Conservation (phyloP, 2,888 invertebrate species). For the Biston betularia region DNA sequence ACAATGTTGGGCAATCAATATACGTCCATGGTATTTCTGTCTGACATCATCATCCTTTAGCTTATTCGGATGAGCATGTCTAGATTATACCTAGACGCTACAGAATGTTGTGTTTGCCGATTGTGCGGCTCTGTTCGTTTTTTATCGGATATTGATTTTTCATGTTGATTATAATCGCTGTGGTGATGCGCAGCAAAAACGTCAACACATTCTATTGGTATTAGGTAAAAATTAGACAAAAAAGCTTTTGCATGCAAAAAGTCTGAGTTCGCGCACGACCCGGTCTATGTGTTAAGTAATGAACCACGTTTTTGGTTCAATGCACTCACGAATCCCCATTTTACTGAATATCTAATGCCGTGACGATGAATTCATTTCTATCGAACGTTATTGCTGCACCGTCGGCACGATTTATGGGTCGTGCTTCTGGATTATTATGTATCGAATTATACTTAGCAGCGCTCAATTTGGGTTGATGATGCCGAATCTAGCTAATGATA, state of each 20-base stretch:
- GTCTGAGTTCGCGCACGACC: conserved; percentile 71
- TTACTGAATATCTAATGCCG: conserved; percentile 72
- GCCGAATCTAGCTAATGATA: conserved; percentile 28
- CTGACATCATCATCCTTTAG: conserved; percentile 71
- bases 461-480: conserved; percentile 35
- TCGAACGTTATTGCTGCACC: conserved; percentile 59
- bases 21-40: conserved; percentile 63
- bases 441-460: conserved; percentile 24
- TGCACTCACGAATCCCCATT: conserved; percentile 80
- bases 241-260: conserved; percentile 73
- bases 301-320: conserved; percentile 83
- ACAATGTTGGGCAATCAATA: conserved; percentile 73
- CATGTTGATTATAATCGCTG: conserved; percentile 61
- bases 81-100: conserved; percentile 56
- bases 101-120: conserved; percentile 52
- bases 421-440: conserved; percentile 33
- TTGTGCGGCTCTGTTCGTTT: conserved; percentile 51
- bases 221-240: conserved; percentile 67
- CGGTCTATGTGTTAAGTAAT: conserved; percentile 76
- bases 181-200: conserved; percentile 64
- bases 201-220: conserved; percentile 69
- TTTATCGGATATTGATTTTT: conserved; percentile 60
- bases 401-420: conserved; percentile 55
- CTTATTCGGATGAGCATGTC: conserved; percentile 53
- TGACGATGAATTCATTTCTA: conserved; percentile 74